Percentiles rank a stretch among this genome's conserved stretches.
phyloP scores from a whole-genome alignment of 1,140 invertebrate species.

The Drosophila littoralis region DNA sequence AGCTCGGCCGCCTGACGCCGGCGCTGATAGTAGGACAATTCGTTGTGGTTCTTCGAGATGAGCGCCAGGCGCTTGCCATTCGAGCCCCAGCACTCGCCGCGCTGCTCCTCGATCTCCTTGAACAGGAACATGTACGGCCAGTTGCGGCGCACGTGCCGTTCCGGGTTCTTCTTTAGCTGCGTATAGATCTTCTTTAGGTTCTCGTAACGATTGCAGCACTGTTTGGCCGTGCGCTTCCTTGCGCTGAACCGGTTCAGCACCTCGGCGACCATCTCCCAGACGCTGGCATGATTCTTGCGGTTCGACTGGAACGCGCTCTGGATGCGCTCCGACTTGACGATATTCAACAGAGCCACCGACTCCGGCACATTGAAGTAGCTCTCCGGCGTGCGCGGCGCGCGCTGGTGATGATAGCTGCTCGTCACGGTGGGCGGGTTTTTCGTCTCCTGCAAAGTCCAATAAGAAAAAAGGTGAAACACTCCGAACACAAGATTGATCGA shows the following conservation, averaged over 20 bases:
- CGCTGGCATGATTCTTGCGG: conserved; percentile 82
- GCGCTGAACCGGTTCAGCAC: conserved; percentile 80
- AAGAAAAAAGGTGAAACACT: too few relatives aligned
- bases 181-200: conserved; percentile 84
- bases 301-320: conserved; percentile 84
- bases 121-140: conserved; percentile 84
- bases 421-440: conserved; percentile 63
- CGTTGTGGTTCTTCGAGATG: conserved; percentile 77
- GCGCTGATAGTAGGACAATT: conserved; percentile 79
- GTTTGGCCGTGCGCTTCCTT: conserved; percentile 76
- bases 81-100: conserved; percentile 82
- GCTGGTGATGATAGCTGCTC: conserved; percentile 77
- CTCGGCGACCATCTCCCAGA: conserved; percentile 83
- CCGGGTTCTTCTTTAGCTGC: conserved; percentile 81
- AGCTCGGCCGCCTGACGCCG: conserved; percentile 76
- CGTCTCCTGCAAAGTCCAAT: conserved; percentile 57
- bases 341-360: conserved; percentile 79
- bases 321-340: conserved; percentile 81
- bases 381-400: conserved; percentile 80
- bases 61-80: conserved; percentile 77
- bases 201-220: conserved; percentile 83
- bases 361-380: conserved; percentile 83
- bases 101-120: conserved; percentile 83
- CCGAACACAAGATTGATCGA: too few relatives aligned
- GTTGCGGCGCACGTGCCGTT: conserved; percentile 79